Base-by-base conservation (phyloP, 2,113 vertebrate genomes). In the Lontra canadensis region DNA sequence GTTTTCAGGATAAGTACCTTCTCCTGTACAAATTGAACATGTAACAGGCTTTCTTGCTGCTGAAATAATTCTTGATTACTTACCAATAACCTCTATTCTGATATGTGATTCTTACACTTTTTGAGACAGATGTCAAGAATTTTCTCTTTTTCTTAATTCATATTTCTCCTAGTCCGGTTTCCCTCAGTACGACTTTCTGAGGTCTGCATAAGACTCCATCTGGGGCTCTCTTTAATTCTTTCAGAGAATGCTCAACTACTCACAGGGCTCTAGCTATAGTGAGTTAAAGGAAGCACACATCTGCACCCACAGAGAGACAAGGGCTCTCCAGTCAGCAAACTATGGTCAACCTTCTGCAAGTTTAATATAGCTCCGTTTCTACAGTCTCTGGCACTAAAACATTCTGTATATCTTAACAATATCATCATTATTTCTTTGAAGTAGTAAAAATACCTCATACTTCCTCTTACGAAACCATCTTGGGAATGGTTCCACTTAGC, bases 61-160 rank as follows among this genome's bases (percentile, higher is more conserved):
- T 83, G 42, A 96, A 96, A 76, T 83, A 25, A 80, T 88, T 93
- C 29, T 86, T 65, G 11, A 92, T 81, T 88, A 93, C 15, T 81
- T 80, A 90, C 44, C 20, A 59, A 34, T 90, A 90, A 61, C 13
- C 14, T 97, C 73, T 90, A 26, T 83, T 93, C 79, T 65, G 73
- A 10, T 15, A 87, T 21, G 55, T 36, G 10, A 36, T 89, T 81
- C 9, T 23, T 49, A 61, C 26, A 13, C 3, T 57, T 71, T 71
- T 96, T 55, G 57, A 80, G 13, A 87, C 7, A 78, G n/a, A 83
- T 79, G n/a, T 49, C 44, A 95, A 73, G 18, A 47, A 47, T 31
- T 78, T 78, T 47, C 74, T 76, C 7, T 34, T 95, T 78, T 86
- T n/a, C 34, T 83, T 67, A 52, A 80, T 17, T 84, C 83, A 61